Percentiles rank a stretch among this genome's conserved stretches.
Evolutionary conservation across 2,888 invertebrate species (phyloP).

Genomic region (Chrysopilus asiliformis): DNA sequence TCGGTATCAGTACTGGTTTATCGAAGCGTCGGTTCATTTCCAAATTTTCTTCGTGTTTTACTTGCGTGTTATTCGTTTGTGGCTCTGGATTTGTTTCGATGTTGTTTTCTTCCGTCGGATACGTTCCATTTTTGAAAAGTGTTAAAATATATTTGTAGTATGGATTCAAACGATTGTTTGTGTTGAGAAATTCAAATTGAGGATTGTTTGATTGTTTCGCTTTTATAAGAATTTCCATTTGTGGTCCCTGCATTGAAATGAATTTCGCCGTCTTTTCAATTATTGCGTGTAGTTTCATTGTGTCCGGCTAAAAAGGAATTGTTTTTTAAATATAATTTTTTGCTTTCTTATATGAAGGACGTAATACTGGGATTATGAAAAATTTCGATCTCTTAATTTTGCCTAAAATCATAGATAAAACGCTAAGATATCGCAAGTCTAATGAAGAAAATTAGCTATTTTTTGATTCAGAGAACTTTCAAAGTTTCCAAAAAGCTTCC

Average conservation of each 20-base stretch:
- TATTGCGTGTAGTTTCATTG: slow-evolving; percentile 77
- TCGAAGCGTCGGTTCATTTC: slow-evolving; percentile 1
- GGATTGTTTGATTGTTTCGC: slow-evolving; percentile 90
- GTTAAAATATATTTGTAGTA: slow-evolving; percentile 73
- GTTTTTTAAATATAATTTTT: no score
- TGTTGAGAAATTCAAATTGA: slow-evolving; percentile 86
- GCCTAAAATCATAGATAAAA: no score
- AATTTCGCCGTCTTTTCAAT: slow-evolving; percentile 91
- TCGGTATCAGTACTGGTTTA: slow-evolving; percentile 37
- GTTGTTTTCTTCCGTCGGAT: slow-evolving; percentile 34
- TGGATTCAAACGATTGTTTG: slow-evolving; percentile 67
- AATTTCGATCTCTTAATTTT: no score
- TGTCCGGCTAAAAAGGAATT: slow-evolving; percentile 53
- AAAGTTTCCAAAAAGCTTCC: no score
- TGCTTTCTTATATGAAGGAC: no score
- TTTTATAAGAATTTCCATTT: slow-evolving; percentile 98
- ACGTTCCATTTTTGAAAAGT: slow-evolving; percentile 54
- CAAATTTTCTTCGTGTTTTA: background rate
- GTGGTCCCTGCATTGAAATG: slow-evolving; percentile 79
- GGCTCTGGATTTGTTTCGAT: slow-evolving; percentile 10
- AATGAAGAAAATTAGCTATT: no score
- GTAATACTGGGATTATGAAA: no score
- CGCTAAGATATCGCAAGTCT: no score
- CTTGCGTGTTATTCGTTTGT: slow-evolving; percentile 7
- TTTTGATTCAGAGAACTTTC: no score